Conservation (phyloP, 2,797 vertebrate genomes). For the Rhabdophis nuchalis region DNA sequence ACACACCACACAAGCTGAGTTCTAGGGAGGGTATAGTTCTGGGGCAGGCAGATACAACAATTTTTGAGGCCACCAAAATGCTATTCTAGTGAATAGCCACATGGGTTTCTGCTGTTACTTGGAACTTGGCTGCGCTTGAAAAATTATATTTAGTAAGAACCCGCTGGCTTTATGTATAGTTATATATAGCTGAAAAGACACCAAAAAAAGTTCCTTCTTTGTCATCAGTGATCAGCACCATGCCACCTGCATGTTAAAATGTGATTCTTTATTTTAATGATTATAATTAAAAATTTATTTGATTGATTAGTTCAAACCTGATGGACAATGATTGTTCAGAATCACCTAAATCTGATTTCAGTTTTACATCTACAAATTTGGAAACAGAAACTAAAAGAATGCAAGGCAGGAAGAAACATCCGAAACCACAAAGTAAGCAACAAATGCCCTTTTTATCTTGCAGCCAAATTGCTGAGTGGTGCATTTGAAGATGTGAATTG, state of each 20-base stretch:
- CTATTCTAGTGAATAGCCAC: slow-evolving; percentile 23
- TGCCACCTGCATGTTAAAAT: not conserved
- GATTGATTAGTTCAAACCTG: not conserved
- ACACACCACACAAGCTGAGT: not conserved
- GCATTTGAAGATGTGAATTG: slow-evolving; percentile 62
- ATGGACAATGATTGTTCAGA: not conserved
- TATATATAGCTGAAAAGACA: not conserved
- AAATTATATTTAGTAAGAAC: not conserved
- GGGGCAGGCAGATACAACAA: not conserved
- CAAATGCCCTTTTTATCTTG: slow-evolving; percentile 6
- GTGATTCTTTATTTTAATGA: not conserved
- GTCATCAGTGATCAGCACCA: not conserved
- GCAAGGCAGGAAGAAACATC: not conserved
- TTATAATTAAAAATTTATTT: not conserved
- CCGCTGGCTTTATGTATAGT: not conserved
- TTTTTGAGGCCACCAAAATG: not conserved
- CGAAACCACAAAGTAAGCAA: slow-evolving; percentile 2
- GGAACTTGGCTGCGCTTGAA: not conserved
- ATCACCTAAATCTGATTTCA: not conserved
- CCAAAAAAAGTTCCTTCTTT: not conserved
- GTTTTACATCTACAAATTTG: not conserved
- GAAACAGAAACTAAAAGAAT: not conserved
- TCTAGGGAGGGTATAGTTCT: not conserved
- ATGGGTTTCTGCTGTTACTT: slow-evolving; percentile 47
- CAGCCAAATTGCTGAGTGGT: slow-evolving; percentile 10